These are phyloP conservation scores for Uria aalge DNA, from an alignment of 2,113 vertebrate genomes.

Conservation along the genomic window DNA sequence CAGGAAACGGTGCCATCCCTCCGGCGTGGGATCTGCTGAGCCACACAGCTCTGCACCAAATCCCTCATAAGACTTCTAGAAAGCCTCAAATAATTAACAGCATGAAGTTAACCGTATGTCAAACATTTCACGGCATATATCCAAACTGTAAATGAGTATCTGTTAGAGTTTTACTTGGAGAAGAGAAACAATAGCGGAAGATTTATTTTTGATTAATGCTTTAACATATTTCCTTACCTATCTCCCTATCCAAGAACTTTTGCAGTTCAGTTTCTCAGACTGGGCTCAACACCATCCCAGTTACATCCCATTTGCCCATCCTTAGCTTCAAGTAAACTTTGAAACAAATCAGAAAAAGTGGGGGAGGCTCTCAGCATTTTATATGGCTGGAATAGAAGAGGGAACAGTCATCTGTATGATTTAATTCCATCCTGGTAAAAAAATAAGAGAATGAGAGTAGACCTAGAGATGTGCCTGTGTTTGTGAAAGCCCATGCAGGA, in stretches of 20 bases:
- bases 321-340: background rate
- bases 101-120: background rate
- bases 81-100: background rate
- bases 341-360: background rate
- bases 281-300: background rate
- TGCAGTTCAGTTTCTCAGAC: background rate
- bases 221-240: background rate
- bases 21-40: background rate
- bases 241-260: background rate
- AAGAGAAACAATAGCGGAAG: slow-evolving; percentile 1
- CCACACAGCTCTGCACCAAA: background rate
- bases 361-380: background rate
- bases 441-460: background rate
- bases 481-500: background rate
- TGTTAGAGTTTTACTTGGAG: background rate
- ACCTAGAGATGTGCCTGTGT: background rate
- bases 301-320: background rate
- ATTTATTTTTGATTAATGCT: background rate
- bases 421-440: background rate
- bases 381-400: background rate
- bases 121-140: background rate
- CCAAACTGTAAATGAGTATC: slow-evolving; percentile 1
- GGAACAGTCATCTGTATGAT: background rate
- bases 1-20: background rate
- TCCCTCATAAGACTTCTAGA: background rate